Base-by-base conservation (phyloP, 2,888 invertebrate genomes). In the Plebejus melissa region DNA sequence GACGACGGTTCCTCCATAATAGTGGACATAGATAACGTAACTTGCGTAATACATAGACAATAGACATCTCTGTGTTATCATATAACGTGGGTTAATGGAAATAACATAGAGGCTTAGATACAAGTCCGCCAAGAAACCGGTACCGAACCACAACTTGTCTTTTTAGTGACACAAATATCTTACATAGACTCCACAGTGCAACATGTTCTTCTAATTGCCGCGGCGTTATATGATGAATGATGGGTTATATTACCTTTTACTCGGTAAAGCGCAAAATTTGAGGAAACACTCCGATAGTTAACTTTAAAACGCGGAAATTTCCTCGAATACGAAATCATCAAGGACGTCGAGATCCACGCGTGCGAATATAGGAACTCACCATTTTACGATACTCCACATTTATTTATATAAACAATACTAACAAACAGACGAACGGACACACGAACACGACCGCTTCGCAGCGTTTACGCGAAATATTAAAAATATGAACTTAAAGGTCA, bases 401-500 rank as follows among this genome's bases (percentile, higher is more conserved):
- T 72, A 72, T 72, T 46, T 41, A 46, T 50, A 72, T 58, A 41
- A 71, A 60, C 22, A 46, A 28, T 32, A 60, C 58, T 58, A 71
- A 9, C 41, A 58, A 60, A 71, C 71, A 32, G 46, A 13, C 46
- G 46, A 5, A 54, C 46, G 71, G 69, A 65, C 41, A 70, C 46
- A 71, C 65, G 1, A 32, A 72, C 72, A 72, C 72, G 32, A 32
- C 72, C 72, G 28, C 72, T 16, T 54, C 54, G 72, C 16, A 28
- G 28, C 46, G 72, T 72, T 72, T 72, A 72, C 72, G 72, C 54
- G 81, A 83, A 82, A 83, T 83, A 82, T 80, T 82, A 83, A 82
- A 83, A 80, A 77, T 80, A 80, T 77, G 75, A 78, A 77, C 77
- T 76, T 80, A 65, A 87, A 91, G 91, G 89, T 90, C 91, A 91